phyloP scores from a whole-genome alignment of 2,888 invertebrate genomes.

The Sepioteuthis lessoniana region DNA sequence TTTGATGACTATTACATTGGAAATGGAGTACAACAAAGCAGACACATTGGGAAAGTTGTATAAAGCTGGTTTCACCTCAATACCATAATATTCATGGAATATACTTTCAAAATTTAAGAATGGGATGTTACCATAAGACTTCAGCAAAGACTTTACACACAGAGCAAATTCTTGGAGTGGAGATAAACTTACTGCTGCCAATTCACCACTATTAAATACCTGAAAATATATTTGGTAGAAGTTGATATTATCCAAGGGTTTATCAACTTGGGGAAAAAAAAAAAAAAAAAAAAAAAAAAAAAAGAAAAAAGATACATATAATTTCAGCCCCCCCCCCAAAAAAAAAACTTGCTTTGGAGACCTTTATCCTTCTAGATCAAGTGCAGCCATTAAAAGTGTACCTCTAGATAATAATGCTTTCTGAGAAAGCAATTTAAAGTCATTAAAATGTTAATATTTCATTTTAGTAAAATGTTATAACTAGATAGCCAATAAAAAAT shows the following conservation, averaged over 20 bases:
- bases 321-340: no score
- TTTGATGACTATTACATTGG: constrained; percentile 14
- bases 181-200: constrained; percentile 69
- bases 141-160: constrained; percentile 78
- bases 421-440: no score
- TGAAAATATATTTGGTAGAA: constrained; percentile 50
- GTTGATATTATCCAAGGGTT: no score
- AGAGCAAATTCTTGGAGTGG: constrained; percentile 78
- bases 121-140: constrained; percentile 76
- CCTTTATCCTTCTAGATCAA: no score
- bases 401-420: no score
- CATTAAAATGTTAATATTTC: no score
- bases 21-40: not conserved
- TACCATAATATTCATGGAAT: constrained; percentile 73
- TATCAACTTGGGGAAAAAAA: not conserved
- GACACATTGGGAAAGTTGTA: constrained; percentile 76
- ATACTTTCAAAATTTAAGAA: constrained; percentile 67
- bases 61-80: constrained; percentile 77
- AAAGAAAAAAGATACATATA: no score
- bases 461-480: no score
- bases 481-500: no score
- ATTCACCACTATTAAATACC: constrained; percentile 67
- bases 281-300: not conserved
- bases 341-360: no score
- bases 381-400: no score